Evolutionary conservation across 2,113 vertebrate species (phyloP).

Genomic region (Poicephalus meyeri): DNA sequence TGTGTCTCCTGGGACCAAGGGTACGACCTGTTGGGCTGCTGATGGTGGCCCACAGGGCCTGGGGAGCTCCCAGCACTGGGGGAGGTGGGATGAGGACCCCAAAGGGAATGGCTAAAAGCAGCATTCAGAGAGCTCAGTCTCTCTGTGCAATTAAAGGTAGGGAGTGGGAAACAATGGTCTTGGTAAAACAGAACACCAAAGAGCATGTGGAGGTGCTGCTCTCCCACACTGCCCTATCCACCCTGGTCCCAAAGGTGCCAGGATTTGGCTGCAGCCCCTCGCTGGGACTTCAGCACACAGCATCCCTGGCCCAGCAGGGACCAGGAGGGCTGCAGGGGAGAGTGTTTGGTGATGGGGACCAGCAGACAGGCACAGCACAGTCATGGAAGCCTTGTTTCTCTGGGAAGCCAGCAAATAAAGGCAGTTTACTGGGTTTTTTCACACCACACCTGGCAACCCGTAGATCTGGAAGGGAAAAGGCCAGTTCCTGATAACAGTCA

Average conservation of each 20-base stretch:
- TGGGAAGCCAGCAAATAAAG: not conserved
- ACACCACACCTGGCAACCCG: not conserved
- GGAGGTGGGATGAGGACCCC: not conserved
- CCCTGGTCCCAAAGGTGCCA: rapidly evolving
- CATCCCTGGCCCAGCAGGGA: not conserved
- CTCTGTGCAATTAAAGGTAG: not conserved
- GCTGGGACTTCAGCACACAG: rapidly evolving
- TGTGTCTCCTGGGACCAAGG: not conserved
- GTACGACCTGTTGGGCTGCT: not conserved
- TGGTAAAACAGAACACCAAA: not conserved
- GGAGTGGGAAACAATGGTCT: not conserved
- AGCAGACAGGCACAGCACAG: not conserved
- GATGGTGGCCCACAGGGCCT: not conserved
- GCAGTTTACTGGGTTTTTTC: not conserved
- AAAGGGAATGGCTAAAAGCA: not conserved
- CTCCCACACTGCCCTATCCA: not conserved
- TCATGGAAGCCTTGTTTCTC: not conserved
- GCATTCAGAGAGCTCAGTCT: not conserved
- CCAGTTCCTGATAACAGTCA: not conserved
- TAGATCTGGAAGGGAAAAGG: not conserved
- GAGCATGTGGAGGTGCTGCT: not conserved
- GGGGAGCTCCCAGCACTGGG: not conserved
- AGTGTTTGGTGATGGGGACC: not conserved
- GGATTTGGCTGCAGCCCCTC: not conserved
- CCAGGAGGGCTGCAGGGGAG: not conserved